These are phyloP conservation scores for Anser cygnoides DNA, from an alignment of 2,113 vertebrate species.

Conservation along the genomic window DNA sequence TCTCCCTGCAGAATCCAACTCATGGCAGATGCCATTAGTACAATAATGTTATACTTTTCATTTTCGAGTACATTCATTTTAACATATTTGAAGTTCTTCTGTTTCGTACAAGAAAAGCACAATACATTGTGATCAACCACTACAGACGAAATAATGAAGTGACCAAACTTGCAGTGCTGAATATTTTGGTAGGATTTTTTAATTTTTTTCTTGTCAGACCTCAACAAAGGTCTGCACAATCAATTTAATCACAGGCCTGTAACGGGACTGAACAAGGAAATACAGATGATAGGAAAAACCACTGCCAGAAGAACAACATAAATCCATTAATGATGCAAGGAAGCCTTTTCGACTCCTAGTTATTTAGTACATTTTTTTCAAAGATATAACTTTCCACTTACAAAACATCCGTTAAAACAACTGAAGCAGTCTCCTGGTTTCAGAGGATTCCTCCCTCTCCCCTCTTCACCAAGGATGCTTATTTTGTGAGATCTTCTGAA, in stretches of 20 bases:
- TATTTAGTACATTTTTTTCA: background rate
- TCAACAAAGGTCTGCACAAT: background rate
- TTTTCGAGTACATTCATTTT: background rate
- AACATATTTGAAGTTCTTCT: background rate
- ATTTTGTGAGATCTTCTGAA: background rate
- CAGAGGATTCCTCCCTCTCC: background rate
- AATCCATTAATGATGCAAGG: background rate
- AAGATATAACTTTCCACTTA: background rate
- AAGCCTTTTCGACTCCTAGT: background rate
- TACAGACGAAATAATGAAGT: background rate
- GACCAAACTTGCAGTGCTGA: background rate
- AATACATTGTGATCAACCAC: background rate
- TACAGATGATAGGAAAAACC: background rate
- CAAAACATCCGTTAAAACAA: background rate
- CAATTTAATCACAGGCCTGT: background rate
- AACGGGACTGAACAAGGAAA: background rate
- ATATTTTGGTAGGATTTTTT: background rate
- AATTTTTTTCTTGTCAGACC: background rate
- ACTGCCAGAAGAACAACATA: background rate
- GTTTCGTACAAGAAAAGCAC: background rate
- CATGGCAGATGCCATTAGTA: background rate
- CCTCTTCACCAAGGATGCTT: background rate
- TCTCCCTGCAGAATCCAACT: background rate
- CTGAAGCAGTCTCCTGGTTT: background rate
- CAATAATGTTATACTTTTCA: background rate